Percentiles rank a stretch among this genome's conserved stretches.
phyloP scores from a whole-genome alignment of 2,888 invertebrate species.

The Orchesellides sinensis region DNA sequence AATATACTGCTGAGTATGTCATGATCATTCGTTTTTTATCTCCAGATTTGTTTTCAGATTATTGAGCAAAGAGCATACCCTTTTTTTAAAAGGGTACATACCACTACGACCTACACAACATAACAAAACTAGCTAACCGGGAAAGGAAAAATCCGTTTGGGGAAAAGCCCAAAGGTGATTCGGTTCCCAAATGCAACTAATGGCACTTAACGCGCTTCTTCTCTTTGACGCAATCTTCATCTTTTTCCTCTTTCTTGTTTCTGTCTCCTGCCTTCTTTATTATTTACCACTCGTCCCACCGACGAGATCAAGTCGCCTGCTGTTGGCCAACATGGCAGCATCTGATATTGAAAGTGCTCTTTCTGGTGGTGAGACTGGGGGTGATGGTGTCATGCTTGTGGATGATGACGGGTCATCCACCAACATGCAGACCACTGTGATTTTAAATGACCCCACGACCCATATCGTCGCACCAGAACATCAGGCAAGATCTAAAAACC shows the following conservation, averaged over 20 bases:
- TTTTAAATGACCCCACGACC: conserved; percentile 69
- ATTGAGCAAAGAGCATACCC: conserved; percentile 10
- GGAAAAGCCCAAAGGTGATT: conserved; percentile 56
- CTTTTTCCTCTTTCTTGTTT: conserved; percentile 90
- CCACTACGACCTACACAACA: neutral
- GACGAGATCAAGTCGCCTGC: conserved; percentile 69
- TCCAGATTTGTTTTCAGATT: conserved; percentile 1
- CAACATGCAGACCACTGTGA: conserved; percentile 51
- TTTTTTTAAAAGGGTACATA: neutral
- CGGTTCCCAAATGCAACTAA: conserved; percentile 83
- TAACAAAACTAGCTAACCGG: neutral
- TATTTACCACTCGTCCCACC: conserved; percentile 81
- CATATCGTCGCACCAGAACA: conserved; percentile 72
- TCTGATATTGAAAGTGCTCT: conserved; percentile 72
- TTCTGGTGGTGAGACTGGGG: conserved; percentile 54
- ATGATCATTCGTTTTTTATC: conserved; percentile 4
- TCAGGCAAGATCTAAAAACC: conserved; percentile 62
- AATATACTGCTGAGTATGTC: neutral
- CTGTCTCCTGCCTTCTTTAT: conserved; percentile 89
- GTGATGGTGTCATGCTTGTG: conserved; percentile 28
- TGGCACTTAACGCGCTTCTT: conserved; percentile 91
- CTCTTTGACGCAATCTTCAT: conserved; percentile 93
- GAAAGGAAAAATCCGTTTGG: conserved; percentile 50
- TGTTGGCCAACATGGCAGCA: conserved; percentile 69
- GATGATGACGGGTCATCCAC: conserved; percentile 46